Base-by-base conservation (phyloP, 2,888 invertebrate species). In the Balanococcus diminutus region DNA sequence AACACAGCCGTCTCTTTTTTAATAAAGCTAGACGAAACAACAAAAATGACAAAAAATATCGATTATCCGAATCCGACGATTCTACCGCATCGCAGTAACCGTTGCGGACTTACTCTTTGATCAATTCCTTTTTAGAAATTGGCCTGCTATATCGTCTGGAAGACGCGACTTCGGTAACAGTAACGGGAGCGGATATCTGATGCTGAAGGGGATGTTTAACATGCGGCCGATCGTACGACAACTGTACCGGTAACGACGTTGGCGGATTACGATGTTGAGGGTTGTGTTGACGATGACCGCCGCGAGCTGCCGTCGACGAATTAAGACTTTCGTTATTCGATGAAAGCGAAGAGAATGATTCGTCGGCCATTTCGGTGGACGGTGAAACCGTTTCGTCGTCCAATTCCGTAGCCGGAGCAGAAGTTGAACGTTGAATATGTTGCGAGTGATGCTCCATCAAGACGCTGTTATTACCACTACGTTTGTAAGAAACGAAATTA, bases 1-100 rank as follows among this genome's bases (percentile, higher is more conserved):
- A 96, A 96, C 88, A 94, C 94, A 86, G 95, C 95, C 86, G 96
- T 95, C 90, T 95, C 95, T 88, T 93, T 92, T 89, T 93, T 95
- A 89, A 96, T 93, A 90, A 94, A 95, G 89, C 92, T 92, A 88
- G 36, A 82, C 6, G n/a, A 56, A 61, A 3, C n/a, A n/a, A n/a
- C n/a, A n/a, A n/a, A 25, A 81, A 86, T 42, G 19, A 81, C 51
- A 32, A 84, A 25, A 6, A 89, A 89, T 87, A 89, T 90, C 87
- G 11, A 22, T 14, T 1, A 36, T 81, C 32, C 25, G 14, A 32
- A n/a, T 0, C 19, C 5, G 19, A 19, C 22, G 22, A 9, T 79
- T n/a, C n/a, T 31, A 79, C 11, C 28, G 61, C 14, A 11, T 25
- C 22, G 16, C n/a, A 36, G 0, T 32, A 11, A n/a, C 11, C 16